A percentile compares a stretch with the other conserved stretches of the same genome.
These are phyloP conservation scores for Axinella damicornis DNA, from an alignment of 37 sponge, comb jelly and placozoan genomes.

Conservation along the genomic window DNA sequence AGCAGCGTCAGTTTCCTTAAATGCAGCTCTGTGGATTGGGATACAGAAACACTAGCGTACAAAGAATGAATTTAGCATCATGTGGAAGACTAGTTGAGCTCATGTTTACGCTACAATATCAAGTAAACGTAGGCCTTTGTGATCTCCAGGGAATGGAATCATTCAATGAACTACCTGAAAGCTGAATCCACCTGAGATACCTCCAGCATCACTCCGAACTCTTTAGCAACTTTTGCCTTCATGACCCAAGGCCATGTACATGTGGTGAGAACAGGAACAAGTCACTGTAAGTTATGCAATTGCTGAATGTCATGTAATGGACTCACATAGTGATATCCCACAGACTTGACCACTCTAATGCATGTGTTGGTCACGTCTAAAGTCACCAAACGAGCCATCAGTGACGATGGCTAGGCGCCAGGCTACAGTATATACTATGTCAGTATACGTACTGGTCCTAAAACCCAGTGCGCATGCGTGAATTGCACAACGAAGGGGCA, in stretches of 20 bases:
- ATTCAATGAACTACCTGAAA: slow-evolving; percentile 17
- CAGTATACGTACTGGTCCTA: neutral
- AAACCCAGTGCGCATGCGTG: neutral
- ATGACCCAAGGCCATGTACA: neutral
- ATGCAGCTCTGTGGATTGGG: slow-evolving; percentile 2
- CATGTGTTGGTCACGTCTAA: slow-evolving; percentile 63
- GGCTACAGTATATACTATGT: neutral
- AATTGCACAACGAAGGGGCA: neutral
- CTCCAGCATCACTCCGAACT: slow-evolving; percentile 20
- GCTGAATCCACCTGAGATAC: slow-evolving; percentile 11
- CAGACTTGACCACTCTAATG: slow-evolving; percentile 23
- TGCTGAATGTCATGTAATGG: neutral
- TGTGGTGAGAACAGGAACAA: too few species aligned
- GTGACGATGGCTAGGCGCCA: neutral
- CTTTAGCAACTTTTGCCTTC: slow-evolving; percentile 12
- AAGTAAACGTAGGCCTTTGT: too few species aligned
- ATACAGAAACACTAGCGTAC: neutral
- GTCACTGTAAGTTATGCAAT: neutral
- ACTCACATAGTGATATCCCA: slow-evolving; percentile 58
- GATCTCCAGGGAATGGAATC: too few species aligned
- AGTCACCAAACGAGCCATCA: slow-evolving; percentile 30
- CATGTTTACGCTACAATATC: too few species aligned
- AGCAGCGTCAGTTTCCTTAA: neutral
- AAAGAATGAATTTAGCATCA: too few species aligned
- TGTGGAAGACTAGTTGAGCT: too few species aligned